phyloP scores from a whole-genome alignment of 2,888 invertebrate species.

The Dynastes tityus region DNA sequence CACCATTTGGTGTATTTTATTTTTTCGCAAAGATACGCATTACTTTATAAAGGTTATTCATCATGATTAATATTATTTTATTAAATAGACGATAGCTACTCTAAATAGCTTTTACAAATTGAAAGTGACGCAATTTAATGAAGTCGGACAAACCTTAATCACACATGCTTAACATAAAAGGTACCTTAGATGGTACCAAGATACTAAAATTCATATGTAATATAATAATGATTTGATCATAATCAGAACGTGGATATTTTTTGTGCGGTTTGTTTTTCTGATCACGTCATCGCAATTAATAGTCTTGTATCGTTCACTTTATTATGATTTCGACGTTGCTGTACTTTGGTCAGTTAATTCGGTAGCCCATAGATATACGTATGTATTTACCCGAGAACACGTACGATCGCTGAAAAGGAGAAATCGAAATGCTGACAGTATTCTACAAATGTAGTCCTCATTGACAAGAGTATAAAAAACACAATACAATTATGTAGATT shows the following conservation, averaged over 20 bases:
- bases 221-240: neutral
- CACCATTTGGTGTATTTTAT: too few relatives aligned
- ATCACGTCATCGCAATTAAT: slow-evolving; percentile 41
- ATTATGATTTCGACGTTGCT: slow-evolving; percentile 18
- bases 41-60: too few relatives aligned
- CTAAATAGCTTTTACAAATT: neutral
- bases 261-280: slow-evolving; percentile 13
- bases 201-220: slow-evolving; percentile 25
- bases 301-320: slow-evolving; percentile 34
- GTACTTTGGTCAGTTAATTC: neutral
- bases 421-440: slow-evolving; percentile 15
- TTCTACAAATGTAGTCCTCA: slow-evolving; percentile 23
- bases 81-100: too few relatives aligned
- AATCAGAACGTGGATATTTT: slow-evolving; percentile 17
- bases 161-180: slow-evolving; percentile 6
- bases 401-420: slow-evolving; percentile 5
- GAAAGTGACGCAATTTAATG: slow-evolving; percentile 13
- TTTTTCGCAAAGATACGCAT: too few relatives aligned
- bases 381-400: neutral
- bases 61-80: too few relatives aligned
- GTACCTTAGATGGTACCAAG: neutral
- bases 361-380: neutral
- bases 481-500: slow-evolving; percentile 34
- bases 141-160: neutral
- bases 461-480: slow-evolving; percentile 34